Percentiles rank a stretch among this genome's conserved stretches.
These are phyloP conservation scores for Sialis lutaria DNA, from an alignment of 2,888 invertebrate genomes.

Conservation along the genomic window DNA sequence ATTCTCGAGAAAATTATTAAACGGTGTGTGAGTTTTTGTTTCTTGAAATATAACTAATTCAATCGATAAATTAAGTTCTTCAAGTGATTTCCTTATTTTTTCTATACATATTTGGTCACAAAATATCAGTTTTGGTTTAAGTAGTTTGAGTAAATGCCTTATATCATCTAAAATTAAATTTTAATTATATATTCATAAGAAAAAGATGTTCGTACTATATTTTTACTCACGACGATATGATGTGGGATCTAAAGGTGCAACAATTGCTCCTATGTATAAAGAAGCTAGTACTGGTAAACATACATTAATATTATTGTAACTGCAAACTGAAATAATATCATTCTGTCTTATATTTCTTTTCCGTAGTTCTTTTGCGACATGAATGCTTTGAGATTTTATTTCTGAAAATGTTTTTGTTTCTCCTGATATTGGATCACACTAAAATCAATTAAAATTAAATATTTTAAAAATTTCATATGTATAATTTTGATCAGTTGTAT, in stretches of 20 bases:
- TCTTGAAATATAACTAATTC: slow-evolving; percentile 2
- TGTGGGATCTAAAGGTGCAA: slow-evolving; percentile 2
- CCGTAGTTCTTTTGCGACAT: slow-evolving; percentile 1
- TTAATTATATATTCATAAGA: neutral
- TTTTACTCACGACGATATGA: slow-evolving; percentile 3
- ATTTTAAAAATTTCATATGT: too few species aligned
- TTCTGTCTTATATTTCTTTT: neutral
- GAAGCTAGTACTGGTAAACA: slow-evolving; percentile 1
- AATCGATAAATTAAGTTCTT: neutral
- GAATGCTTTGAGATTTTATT: slow-evolving; percentile 1
- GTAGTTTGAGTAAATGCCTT: neutral
- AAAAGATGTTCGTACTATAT: neutral
- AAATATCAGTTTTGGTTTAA: slow-evolving; percentile 3
- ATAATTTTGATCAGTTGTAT: neutral
- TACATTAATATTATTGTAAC: slow-evolving; percentile 2
- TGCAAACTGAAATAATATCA: slow-evolving; percentile 3
- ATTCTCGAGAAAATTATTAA: neutral
- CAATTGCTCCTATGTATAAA: slow-evolving; percentile 1
- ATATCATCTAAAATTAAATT: slow-evolving; percentile 1
- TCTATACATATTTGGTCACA: slow-evolving; percentile 3
- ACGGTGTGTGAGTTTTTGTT: neutral
- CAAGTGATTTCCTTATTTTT: slow-evolving; percentile 1
- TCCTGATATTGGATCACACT: slow-evolving; percentile 2
- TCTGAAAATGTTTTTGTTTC: slow-evolving; percentile 2
- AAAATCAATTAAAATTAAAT: neutral